A percentile compares a stretch with the other conserved stretches of the same genome.
Evolutionary conservation across 2,888 invertebrate genomes (phyloP).

Genomic region (Rhyacophila evoluta): DNA sequence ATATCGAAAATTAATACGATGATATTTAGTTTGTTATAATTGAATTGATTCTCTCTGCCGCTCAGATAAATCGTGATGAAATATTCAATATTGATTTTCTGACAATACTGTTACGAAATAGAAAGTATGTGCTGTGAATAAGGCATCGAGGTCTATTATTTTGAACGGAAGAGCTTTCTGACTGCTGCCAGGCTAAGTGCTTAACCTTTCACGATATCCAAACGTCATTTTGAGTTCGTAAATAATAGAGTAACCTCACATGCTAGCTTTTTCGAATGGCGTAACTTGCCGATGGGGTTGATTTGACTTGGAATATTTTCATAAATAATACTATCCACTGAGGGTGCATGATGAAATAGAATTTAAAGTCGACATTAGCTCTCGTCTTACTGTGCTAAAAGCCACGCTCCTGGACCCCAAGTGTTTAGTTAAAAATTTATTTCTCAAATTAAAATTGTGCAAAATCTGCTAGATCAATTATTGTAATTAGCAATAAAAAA

Average conservation of each 20-base stretch:
- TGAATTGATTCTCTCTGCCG: neutral
- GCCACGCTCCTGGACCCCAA: too few species aligned
- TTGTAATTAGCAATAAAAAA: too few species aligned
- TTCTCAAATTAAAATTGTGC: too few species aligned
- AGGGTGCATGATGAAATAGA: too few species aligned
- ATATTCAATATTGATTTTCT: neutral
- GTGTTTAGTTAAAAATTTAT: too few species aligned
- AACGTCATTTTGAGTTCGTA: conserved; percentile 46
- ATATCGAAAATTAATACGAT: too few species aligned
- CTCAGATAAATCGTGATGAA: conserved; percentile 8
- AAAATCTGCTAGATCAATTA: too few species aligned
- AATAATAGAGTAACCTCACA: conserved; percentile 46
- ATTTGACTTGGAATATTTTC: neutral
- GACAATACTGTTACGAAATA: conserved; percentile 1
- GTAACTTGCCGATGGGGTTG: neutral
- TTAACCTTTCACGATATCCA: conserved; percentile 53
- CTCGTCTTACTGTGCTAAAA: too few species aligned
- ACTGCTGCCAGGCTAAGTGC: conserved; percentile 31
- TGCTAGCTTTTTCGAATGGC: neutral
- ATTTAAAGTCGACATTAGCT: too few species aligned
- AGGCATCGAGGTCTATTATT: neutral
- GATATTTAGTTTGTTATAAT: neutral
- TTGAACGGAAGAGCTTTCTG: conserved; percentile 23
- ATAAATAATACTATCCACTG: neutral
- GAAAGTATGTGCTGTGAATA: conserved; percentile 1